Conservation (phyloP, 2,888 invertebrate genomes). For the Altica lythri region DNA sequence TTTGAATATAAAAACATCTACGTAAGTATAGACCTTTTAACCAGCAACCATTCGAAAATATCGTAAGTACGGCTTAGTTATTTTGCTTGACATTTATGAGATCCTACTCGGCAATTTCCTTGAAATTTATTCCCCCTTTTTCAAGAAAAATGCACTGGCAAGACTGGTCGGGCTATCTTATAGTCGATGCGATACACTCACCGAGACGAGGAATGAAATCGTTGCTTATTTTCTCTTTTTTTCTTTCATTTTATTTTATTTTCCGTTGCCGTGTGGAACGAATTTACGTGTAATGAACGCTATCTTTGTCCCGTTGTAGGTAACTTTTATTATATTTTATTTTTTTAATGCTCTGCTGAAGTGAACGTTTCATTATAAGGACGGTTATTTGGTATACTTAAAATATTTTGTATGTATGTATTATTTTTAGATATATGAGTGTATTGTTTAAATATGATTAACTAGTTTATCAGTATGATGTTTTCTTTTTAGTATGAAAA, state of each 20-base stretch:
- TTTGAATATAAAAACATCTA: too few relatives aligned
- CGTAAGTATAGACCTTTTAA: slow-evolving; percentile 12
- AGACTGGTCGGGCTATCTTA: slow-evolving; percentile 16
- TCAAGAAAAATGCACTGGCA: slow-evolving; percentile 18
- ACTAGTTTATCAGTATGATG: too few relatives aligned
- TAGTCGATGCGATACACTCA: too few relatives aligned
- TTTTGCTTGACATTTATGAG: slow-evolving; percentile 27
- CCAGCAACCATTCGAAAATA: slow-evolving; percentile 18
- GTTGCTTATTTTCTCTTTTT: slow-evolving; percentile 5
- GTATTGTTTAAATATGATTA: too few relatives aligned
- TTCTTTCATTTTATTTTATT: background rate
- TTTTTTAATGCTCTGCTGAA: too few relatives aligned
- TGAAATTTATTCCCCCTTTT: slow-evolving; percentile 27
- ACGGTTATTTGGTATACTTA: too few relatives aligned
- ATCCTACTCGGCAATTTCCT: slow-evolving; percentile 27
- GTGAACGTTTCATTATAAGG: too few relatives aligned
- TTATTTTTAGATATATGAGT: too few relatives aligned
- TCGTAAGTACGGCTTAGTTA: slow-evolving; percentile 17
- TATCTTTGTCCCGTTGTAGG: background rate
- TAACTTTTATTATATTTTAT: background rate
- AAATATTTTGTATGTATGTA: too few relatives aligned
- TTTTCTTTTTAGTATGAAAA: too few relatives aligned
- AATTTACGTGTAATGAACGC: slow-evolving; percentile 6
- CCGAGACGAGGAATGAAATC: slow-evolving; percentile 11
- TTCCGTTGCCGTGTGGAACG: background rate